Evolutionary conservation across 2,888 invertebrate species (phyloP).

Genomic region (Parnassius glacialis): DNA sequence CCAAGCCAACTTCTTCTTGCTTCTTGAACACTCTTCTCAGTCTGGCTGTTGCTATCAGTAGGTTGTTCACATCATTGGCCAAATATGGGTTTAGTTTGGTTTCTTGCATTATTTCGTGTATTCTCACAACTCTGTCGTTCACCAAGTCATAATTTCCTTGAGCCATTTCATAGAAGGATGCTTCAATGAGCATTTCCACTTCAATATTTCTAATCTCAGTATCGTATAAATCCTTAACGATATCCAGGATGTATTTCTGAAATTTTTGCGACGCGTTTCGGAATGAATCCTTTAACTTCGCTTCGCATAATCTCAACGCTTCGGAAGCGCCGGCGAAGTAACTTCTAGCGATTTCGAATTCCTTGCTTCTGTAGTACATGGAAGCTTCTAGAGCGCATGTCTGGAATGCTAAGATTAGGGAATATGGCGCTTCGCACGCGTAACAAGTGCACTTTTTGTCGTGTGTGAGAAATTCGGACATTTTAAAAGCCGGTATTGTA

Average conservation of each 20-base stretch:
- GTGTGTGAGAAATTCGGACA: conserved; percentile 53
- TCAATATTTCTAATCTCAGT: conserved; percentile 41
- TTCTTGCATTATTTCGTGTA: conserved; percentile 54
- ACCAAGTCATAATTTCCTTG: conserved; percentile 40
- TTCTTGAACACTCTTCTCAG: conserved; percentile 39
- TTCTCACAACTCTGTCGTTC: conserved; percentile 50
- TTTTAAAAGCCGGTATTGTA: conserved; percentile 43
- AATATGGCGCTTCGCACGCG: conserved; percentile 46
- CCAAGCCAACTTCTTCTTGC: conserved; percentile 35
- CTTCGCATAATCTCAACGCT: conserved; percentile 41
- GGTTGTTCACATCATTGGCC: conserved; percentile 53
- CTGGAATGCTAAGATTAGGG: conserved; percentile 42
- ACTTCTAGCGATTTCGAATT: conserved; percentile 52
- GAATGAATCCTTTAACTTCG: conserved; percentile 38
- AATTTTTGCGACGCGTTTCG: conserved; percentile 29
- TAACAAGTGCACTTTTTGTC: conserved; percentile 46
- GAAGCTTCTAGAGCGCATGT: conserved; percentile 51
- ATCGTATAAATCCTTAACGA: conserved; percentile 32
- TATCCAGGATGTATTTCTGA: conserved; percentile 44
- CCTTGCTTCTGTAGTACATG: conserved; percentile 53
- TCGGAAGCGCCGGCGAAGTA: conserved; percentile 54
- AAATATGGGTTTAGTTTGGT: conserved; percentile 39
- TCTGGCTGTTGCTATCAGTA: conserved; percentile 50
- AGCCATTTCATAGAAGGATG: conserved; percentile 54
- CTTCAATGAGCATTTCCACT: conserved; percentile 52